phyloP scores from a whole-genome alignment of 2,888 invertebrate genomes.

The Hetaerina titia region DNA sequence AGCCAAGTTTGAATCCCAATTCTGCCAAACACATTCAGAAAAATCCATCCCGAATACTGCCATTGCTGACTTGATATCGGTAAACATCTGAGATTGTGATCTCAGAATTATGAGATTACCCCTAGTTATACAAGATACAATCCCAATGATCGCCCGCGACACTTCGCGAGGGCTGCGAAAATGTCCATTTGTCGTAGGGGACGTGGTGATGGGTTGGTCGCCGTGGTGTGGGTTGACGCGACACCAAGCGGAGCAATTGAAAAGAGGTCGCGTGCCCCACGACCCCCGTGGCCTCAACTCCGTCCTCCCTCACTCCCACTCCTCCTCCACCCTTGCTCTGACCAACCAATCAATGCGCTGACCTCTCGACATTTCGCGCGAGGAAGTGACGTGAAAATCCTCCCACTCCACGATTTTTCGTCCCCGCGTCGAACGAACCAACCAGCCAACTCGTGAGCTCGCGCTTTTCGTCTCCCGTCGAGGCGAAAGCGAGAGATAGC shows the following conservation, averaged over 20 bases:
- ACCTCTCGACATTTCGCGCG: constrained; percentile 28
- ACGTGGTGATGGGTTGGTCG: no score
- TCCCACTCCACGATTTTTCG: not conserved
- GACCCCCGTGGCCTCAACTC: not conserved
- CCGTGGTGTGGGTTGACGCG: not conserved
- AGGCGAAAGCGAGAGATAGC: not conserved
- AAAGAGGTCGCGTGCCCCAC: not conserved
- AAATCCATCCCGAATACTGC: no score
- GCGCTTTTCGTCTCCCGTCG: not conserved
- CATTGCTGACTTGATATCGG: no score
- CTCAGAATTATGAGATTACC: no score
- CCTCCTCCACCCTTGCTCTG: not conserved
- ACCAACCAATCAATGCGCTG: constrained; percentile 19
- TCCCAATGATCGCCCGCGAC: no score
- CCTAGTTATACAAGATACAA: no score
- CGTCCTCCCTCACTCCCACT: not conserved
- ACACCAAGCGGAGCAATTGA: not conserved
- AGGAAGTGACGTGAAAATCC: not conserved
- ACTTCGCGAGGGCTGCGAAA: no score
- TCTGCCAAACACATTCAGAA: no score
- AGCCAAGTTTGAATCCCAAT: no score
- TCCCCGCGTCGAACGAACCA: not conserved
- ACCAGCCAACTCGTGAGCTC: not conserved
- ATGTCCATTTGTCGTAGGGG: no score
- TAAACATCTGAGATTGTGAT: no score